phyloP scores from a whole-genome alignment of 2,113 vertebrate genomes.

The Labeo catla region DNA sequence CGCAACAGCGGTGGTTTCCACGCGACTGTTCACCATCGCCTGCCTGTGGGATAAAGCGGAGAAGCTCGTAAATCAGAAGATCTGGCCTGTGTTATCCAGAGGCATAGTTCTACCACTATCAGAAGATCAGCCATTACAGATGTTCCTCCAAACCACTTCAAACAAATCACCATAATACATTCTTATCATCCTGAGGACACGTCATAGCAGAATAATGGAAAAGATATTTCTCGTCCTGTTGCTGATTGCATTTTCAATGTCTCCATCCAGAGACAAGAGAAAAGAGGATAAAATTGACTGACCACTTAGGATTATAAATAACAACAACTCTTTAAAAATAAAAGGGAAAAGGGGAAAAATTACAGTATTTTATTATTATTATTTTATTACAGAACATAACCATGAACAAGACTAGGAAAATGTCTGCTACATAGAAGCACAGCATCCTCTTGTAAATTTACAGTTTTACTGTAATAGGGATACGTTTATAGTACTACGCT shows the following conservation, averaged over 20 bases:
- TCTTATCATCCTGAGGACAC: background rate
- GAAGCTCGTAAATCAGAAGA: background rate
- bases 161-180: conserved; percentile 3
- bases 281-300: background rate
- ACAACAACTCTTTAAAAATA: too few relatives aligned
- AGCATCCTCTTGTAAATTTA: background rate
- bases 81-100: conserved; percentile 17
- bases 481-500: background rate
- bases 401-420: background rate
- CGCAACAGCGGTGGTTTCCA: conserved; percentile 71
- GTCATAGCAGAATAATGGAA: background rate
- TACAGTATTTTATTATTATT: background rate
- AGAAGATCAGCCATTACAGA: conserved; percentile 33
- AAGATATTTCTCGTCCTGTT: background rate
- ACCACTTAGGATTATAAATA: background rate
- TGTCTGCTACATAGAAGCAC: background rate
- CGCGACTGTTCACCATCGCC: conserved; percentile 79
- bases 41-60: conserved; percentile 52
- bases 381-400: background rate
- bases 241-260: background rate
- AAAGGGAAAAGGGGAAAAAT: background rate
- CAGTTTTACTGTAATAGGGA: background rate
- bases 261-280: background rate
- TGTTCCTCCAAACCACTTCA: background rate
- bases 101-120: background rate